Conservation (phyloP, 2,888 invertebrate genomes). For the Operophtera brumata region DNA sequence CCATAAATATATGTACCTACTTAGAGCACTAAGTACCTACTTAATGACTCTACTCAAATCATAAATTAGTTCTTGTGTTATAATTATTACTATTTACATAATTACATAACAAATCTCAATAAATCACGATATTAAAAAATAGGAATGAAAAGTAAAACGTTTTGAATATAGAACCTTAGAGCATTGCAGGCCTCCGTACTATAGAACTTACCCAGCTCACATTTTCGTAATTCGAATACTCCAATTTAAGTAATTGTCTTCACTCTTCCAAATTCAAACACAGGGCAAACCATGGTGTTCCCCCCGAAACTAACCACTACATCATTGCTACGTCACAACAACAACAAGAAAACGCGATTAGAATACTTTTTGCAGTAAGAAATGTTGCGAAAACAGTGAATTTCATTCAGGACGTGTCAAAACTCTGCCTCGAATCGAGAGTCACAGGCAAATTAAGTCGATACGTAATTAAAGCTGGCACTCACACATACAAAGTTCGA, state of each 20-base stretch:
- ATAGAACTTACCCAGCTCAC: constrained; percentile 34
- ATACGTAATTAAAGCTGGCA: constrained; percentile 80
- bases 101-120: background rate
- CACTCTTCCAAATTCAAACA: constrained; percentile 24
- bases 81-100: constrained; percentile 1
- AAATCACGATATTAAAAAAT: background rate
- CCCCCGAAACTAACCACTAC: constrained; percentile 53
- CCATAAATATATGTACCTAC: too few relatives aligned
- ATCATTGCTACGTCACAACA: constrained; percentile 19
- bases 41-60: constrained; percentile 1
- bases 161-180: constrained; percentile 1
- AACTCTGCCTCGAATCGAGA: constrained; percentile 54
- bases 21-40: constrained; percentile 7
- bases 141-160: background rate
- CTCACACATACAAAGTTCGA: constrained; percentile 77
- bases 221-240: constrained; percentile 34
- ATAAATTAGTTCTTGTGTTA: background rate
- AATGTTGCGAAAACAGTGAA: constrained; percentile 31
- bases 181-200: too few relatives aligned
- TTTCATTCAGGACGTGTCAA: constrained; percentile 37
- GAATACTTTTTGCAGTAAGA: constrained; percentile 34
- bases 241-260: constrained; percentile 31
- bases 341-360: constrained; percentile 29
- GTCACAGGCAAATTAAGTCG: constrained; percentile 78
- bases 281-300: constrained; percentile 40